Base-by-base conservation (phyloP, 2,797 vertebrate species). In the Sebastes iracundus region DNA sequence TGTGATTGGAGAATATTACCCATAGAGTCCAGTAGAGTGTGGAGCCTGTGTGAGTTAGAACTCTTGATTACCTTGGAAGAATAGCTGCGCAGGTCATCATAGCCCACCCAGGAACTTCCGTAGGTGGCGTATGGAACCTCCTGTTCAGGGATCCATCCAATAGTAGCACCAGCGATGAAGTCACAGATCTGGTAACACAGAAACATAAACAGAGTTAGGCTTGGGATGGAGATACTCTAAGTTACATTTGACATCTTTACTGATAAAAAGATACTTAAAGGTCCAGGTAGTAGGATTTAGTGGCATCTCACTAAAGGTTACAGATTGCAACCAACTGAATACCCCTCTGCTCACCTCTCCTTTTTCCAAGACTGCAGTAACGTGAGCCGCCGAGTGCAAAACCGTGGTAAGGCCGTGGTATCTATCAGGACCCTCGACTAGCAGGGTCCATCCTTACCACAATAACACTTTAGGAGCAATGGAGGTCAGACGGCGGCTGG, bases 21-120 rank as follows among this genome's bases (percentile, higher is more conserved):
- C 46, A 49, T 49, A 49, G 16, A 49, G 46, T 49, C 18, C 46
- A 49, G 46, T 20, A 49, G 18, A 49, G 46, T 8, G 18, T 16
- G 46, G 7, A 49, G 46, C 46, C 18, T 49, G 46, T 49, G 46
- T 49, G 46, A 49, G 46, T 49, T 49, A 49, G 7, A 49, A 6
- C 13, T 22, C 4, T 8, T 53, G 16, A 35, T 83, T 90, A 96
- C 96, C 94, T 96, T 96, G 62, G 86, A 77, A 49, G 93, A 76
- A 67, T 70, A 92, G 82, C 96, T 96, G 62, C 79, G 84, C 25
- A 23, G 22, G 82, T 95, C 78, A 76, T 96, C 96, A 53, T 91
- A 96, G 56, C 95, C 96, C 7, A 96, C 80, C 96, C 96, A 96
- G 27, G 93, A 22, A 18, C 62, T 92, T 59, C 91, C 93, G 2